phyloP scores from a whole-genome alignment of 2,797 vertebrate species.

The Staurois parvus region DNA sequence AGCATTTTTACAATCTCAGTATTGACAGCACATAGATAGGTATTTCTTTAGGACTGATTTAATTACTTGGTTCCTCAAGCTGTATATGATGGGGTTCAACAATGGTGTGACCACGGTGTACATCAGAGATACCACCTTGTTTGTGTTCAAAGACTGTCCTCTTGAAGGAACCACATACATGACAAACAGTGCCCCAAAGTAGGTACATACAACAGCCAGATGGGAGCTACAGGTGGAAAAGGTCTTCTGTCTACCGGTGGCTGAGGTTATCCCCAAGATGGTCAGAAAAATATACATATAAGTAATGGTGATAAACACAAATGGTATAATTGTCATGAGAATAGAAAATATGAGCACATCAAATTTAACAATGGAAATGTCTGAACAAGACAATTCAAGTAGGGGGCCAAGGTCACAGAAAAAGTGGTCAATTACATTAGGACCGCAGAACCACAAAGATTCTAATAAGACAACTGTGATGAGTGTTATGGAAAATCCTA shows the following conservation, averaged over 20 bases:
- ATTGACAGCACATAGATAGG: too few relatives aligned
- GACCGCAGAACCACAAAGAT: slow-evolving; percentile 65
- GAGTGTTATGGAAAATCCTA: slow-evolving; percentile 62
- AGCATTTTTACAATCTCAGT: too few relatives aligned
- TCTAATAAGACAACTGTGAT: slow-evolving; percentile 60
- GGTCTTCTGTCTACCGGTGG: slow-evolving; percentile 65
- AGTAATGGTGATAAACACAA: slow-evolving; percentile 60
- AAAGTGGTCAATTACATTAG: slow-evolving; percentile 69
- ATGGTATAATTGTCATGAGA: slow-evolving; percentile 61
- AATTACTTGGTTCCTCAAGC: slow-evolving; percentile 34
- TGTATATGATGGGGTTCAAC: slow-evolving; percentile 45
- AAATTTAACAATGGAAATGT: slow-evolving; percentile 58
- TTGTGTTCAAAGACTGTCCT: not conserved
- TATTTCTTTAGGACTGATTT: not conserved
- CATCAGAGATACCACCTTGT: slow-evolving; percentile 9
- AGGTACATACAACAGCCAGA: slow-evolving; percentile 69
- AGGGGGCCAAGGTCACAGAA: slow-evolving; percentile 72
- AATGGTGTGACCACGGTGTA: slow-evolving; percentile 28
- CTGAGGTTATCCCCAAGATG: slow-evolving; percentile 64
- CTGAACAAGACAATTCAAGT: slow-evolving; percentile 63
- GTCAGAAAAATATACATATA: slow-evolving; percentile 63
- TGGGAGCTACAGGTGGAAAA: slow-evolving; percentile 73
- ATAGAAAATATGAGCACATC: slow-evolving; percentile 61
- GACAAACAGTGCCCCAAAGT: slow-evolving; percentile 71
- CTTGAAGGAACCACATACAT: slow-evolving; percentile 71